phyloP scores from a whole-genome alignment of 2,888 invertebrate species.

The Amblyjoppa proteus region DNA sequence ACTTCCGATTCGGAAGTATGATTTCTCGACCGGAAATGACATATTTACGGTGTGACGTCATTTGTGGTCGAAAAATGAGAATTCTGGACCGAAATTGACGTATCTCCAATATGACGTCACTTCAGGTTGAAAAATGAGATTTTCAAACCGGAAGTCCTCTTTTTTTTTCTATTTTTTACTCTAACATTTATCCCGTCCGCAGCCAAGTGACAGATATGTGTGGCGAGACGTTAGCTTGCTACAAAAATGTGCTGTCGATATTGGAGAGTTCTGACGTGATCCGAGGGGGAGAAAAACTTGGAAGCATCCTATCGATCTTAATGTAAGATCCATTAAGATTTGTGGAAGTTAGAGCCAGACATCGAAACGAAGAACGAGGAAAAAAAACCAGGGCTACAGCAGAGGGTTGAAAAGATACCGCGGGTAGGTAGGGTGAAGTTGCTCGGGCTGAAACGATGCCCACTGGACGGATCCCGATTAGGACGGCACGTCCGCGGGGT shows the following conservation, averaged over 20 bases:
- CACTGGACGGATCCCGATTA: background rate
- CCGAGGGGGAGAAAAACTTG: background rate
- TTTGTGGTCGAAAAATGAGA: too few relatives aligned
- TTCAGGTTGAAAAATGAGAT: background rate
- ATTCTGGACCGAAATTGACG: background rate
- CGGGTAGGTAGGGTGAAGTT: background rate
- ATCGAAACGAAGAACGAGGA: background rate
- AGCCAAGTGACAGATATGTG: background rate
- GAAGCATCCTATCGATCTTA: background rate
- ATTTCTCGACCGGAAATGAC: too few relatives aligned
- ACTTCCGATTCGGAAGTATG: too few relatives aligned
- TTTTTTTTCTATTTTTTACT: background rate
- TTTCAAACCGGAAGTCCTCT: background rate
- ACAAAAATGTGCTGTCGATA: background rate
- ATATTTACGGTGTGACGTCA: too few relatives aligned
- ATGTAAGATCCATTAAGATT: background rate
- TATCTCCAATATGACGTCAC: background rate
- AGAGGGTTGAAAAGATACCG: background rate
- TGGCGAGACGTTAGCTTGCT: background rate
- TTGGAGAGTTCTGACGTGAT: background rate
- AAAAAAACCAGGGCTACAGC: background rate
- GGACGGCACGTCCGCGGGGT: background rate
- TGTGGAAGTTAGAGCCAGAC: background rate
- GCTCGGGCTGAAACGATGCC: background rate
- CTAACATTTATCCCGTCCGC: background rate